phyloP scores from a whole-genome alignment of 35 echinoderm and acorn worm genomes.

The Acanthaster planci region DNA sequence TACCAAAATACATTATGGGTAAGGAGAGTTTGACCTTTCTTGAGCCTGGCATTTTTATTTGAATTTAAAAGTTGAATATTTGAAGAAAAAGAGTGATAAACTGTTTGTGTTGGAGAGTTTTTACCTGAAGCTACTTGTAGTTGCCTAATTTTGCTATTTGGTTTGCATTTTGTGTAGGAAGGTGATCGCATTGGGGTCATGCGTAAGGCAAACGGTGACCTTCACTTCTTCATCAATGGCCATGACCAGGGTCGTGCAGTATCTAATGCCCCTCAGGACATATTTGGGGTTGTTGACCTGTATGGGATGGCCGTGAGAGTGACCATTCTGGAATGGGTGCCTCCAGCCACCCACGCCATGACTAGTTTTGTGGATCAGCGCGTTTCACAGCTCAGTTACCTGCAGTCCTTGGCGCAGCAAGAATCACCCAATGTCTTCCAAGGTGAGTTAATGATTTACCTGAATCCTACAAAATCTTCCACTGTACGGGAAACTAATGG shows the following conservation, averaged over 20 bases:
- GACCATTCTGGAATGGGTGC: conserved; percentile 58
- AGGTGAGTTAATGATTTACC: conserved; percentile 12
- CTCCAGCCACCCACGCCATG: conserved; percentile 33
- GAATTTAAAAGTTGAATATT: too few relatives aligned
- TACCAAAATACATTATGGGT: too few relatives aligned
- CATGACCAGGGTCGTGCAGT: conserved; percentile 86
- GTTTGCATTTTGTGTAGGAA: conserved; percentile 37
- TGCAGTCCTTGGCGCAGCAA: conserved; percentile 65
- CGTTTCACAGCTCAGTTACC: conserved; percentile 63
- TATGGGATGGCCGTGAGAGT: conserved; percentile 94
- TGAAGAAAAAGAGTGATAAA: too few relatives aligned
- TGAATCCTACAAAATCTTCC: background rate
- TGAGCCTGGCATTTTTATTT: too few relatives aligned
- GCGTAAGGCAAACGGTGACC: conserved; percentile 75
- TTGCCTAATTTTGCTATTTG: background rate
- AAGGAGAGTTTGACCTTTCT: too few relatives aligned
- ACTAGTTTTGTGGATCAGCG: conserved; percentile 37
- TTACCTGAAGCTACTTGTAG: too few relatives aligned
- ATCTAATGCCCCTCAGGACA: conserved; percentile 42
- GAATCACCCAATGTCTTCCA: conserved; percentile 73
- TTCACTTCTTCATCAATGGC: conserved; percentile 96
- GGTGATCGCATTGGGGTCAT: conserved; percentile 83
- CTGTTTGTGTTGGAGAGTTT: too few relatives aligned
- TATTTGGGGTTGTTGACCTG: conserved; percentile 95
- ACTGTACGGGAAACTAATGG: background rate